phyloP scores from a whole-genome alignment of 2,797 vertebrate species.

The Loris lydekkerianus region DNA sequence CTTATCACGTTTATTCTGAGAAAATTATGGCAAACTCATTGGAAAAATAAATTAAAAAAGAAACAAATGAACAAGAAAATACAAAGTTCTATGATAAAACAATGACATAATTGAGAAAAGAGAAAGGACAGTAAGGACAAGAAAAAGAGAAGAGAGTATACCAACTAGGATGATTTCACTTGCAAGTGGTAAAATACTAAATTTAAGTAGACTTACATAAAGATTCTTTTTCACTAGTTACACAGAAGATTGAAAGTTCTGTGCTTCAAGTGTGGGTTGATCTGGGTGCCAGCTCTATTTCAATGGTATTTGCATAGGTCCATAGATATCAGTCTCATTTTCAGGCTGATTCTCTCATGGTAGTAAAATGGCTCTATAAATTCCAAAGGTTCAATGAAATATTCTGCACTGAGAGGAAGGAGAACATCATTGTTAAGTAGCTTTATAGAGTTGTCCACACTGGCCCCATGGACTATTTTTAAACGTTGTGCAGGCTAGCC shows the following conservation, averaged over 20 bases:
- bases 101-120: background rate
- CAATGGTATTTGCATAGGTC: background rate
- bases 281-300: background rate
- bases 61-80: background rate
- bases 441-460: background rate
- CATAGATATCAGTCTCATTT: background rate
- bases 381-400: background rate
- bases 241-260: background rate
- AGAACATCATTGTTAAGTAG: background rate
- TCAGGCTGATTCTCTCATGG: background rate
- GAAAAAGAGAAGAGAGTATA: background rate
- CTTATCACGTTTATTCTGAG: constrained; percentile 21
- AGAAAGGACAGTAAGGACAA: background rate
- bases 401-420: background rate
- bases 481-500: background rate
- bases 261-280: background rate
- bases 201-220: background rate
- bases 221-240: background rate
- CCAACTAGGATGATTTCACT: background rate
- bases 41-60: background rate
- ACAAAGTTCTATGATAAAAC: background rate
- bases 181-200: background rate
- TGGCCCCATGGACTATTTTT: background rate
- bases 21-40: background rate
- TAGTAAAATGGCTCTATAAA: background rate